phyloP scores from a whole-genome alignment of 2,797 vertebrate genomes.

The Muscicapa comitata region DNA sequence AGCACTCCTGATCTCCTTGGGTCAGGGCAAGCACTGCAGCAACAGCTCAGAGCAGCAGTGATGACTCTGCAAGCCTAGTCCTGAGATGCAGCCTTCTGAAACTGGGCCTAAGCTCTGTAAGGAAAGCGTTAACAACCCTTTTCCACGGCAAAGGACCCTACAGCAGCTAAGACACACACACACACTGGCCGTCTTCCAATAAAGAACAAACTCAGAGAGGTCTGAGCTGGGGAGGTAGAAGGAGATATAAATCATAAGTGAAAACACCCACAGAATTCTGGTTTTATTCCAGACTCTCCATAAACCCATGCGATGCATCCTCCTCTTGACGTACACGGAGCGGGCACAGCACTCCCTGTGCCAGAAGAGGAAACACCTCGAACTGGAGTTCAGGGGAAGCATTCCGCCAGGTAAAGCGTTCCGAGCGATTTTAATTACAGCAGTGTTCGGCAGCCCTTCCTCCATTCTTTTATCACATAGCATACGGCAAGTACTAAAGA shows the following conservation, averaged over 20 bases:
- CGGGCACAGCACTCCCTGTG: rapidly evolving
- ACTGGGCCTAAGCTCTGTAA: rapidly evolving
- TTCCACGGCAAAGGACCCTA: background rate
- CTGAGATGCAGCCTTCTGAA: rapidly evolving
- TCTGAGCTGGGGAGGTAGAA: rapidly evolving
- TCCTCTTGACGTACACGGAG: rapidly evolving
- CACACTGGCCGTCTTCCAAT: rapidly evolving
- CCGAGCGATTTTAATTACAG: background rate
- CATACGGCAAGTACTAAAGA: rapidly evolving
- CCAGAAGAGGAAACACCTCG: background rate
- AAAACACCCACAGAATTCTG: rapidly evolving
- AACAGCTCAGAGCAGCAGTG: rapidly evolving
- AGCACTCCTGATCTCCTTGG: rapidly evolving
- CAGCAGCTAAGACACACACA: background rate
- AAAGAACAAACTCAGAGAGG: background rate
- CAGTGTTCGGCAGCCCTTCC: rapidly evolving
- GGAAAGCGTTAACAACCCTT: no score
- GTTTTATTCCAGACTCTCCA: background rate
- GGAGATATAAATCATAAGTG: rapidly evolving
- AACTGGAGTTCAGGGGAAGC: rapidly evolving
- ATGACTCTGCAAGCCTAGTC: rapidly evolving
- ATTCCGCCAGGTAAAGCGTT: background rate
- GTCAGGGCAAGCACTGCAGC: rapidly evolving
- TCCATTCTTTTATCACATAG: rapidly evolving
- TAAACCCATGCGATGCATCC: rapidly evolving